Evolutionary conservation across 2,888 invertebrate species (phyloP).

Genomic region (Sphaerophoria rueppellii): DNA sequence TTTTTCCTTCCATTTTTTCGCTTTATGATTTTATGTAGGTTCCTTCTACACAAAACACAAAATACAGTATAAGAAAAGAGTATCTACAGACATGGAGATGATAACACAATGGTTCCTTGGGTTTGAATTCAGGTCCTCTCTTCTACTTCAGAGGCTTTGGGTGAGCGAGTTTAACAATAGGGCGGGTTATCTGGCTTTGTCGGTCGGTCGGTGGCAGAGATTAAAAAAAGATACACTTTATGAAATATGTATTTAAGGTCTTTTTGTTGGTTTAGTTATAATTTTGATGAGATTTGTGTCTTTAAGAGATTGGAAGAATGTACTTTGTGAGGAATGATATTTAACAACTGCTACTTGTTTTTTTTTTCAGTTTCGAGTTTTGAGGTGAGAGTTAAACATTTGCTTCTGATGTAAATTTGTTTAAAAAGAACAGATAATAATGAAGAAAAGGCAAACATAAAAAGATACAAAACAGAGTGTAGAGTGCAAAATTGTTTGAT

Average conservation of each 20-base stretch:
- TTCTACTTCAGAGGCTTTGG: constrained; percentile 26
- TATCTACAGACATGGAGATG: constrained; percentile 56
- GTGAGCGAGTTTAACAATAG: constrained; percentile 37
- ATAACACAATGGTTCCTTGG: constrained; percentile 39
- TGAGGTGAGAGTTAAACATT: no score
- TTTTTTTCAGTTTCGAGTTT: not conserved
- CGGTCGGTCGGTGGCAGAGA: constrained; percentile 55
- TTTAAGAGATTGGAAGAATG: constrained; percentile 37
- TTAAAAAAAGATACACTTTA: constrained; percentile 56
- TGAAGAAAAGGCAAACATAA: no score
- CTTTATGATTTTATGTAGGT: constrained; percentile 17
- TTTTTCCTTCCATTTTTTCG: constrained; percentile 13
- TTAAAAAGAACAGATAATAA: no score
- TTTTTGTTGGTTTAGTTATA: not conserved
- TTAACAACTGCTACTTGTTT: constrained; percentile 49
- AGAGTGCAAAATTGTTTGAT: no score
- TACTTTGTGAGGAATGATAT: constrained; percentile 28
- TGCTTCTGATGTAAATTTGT: no score
- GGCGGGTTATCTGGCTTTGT: constrained; percentile 57
- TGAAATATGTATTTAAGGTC: constrained; percentile 44
- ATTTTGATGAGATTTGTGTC: constrained; percentile 2
- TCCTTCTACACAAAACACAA: not conserved
- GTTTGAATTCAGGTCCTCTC: not conserved
- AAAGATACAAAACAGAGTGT: no score
- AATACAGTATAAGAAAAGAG: constrained; percentile 22